Conservation (phyloP, 2,888 invertebrate species). For the Athrips mouffetella region DNA sequence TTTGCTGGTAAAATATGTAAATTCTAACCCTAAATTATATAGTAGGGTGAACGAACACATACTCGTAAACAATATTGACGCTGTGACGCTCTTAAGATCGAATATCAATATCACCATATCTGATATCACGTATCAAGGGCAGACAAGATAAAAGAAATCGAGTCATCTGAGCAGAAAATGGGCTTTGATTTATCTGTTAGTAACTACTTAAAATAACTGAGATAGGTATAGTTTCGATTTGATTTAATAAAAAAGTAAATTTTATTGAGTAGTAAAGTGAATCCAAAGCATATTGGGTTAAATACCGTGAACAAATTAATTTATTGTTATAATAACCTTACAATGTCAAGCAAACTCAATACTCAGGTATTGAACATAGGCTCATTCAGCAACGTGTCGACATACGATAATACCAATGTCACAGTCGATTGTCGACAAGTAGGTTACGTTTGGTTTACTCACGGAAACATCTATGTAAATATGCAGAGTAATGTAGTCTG, state of each 20-base stretch:
- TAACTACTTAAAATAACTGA: no score
- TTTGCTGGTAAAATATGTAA: constrained; percentile 12
- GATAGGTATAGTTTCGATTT: no score
- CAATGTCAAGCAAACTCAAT: not conserved
- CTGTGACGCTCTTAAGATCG: not conserved
- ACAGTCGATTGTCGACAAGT: constrained; percentile 14
- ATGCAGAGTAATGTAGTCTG: constrained; percentile 26
- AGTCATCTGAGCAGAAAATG: no score
- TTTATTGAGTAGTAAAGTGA: no score
- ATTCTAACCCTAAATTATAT: constrained; percentile 10
- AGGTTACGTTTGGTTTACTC: constrained; percentile 21
- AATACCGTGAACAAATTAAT: no score
- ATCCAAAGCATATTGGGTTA: no score
- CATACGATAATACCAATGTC: constrained; percentile 26
- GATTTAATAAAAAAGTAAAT: no score
- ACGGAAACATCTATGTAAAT: constrained; percentile 24
- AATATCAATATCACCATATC: not conserved
- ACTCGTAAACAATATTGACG: not conserved
- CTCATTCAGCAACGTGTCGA: constrained; percentile 10
- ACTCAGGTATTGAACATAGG: not conserved
- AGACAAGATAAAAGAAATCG: not conserved
- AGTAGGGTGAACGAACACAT: constrained; percentile 2
- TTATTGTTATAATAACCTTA: no score
- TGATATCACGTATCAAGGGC: not conserved
- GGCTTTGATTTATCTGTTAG: no score